Conservation (phyloP, 2,113 vertebrate genomes). For the Promerops cafer region DNA sequence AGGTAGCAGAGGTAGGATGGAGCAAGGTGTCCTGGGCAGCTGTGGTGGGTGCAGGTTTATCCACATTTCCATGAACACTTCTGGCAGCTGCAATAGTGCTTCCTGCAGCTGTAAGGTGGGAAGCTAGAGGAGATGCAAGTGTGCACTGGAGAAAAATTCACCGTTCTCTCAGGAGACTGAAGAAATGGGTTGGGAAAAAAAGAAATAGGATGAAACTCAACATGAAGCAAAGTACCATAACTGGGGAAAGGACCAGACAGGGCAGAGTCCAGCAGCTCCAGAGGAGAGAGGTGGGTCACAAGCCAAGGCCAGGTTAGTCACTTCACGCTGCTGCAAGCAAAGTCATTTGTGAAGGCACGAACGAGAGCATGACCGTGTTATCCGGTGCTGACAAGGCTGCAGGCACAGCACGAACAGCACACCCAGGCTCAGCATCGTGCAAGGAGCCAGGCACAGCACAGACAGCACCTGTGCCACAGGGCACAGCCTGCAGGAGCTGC, state of each 20-base stretch:
- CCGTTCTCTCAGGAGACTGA: not conserved
- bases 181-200: slow-evolving; percentile 19
- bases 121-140: not conserved
- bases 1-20: not conserved
- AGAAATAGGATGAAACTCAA: slow-evolving; percentile 4
- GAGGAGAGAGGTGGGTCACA: not conserved
- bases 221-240: not conserved
- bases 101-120: not conserved
- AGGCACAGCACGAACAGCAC: not conserved
- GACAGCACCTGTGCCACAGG: not conserved
- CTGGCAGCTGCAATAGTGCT: not conserved
- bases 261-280: not conserved
- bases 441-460: not conserved
- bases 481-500: accelerated
- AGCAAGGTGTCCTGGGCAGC: not conserved
- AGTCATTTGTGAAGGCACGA: not conserved
- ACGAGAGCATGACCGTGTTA: not conserved
- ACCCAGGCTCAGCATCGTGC: not conserved
- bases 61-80: not conserved
- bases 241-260: not conserved
- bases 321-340: not conserved
- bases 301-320: not conserved
- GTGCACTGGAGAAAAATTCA: not conserved
- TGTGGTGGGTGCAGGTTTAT: not conserved
- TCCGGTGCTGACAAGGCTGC: not conserved